phyloP scores from a whole-genome alignment of 2,113 vertebrate genomes.

The Myanophis thanlyinensis region DNA sequence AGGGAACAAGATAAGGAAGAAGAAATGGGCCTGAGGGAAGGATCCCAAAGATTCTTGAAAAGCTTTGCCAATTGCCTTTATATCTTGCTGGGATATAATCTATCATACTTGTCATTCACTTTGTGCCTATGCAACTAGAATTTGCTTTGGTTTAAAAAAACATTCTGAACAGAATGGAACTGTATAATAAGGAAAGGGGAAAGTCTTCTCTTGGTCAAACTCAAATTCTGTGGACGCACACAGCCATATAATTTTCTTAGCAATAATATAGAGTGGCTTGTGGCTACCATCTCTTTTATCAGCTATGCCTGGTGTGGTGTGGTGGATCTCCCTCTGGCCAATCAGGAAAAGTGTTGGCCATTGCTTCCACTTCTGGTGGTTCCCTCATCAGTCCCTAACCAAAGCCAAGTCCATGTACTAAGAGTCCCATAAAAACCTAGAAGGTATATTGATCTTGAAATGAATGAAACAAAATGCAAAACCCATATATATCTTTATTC shows the following conservation, averaged over 20 bases:
- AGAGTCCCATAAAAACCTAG: background rate
- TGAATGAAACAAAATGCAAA: background rate
- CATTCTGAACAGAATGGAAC: background rate
- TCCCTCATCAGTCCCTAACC: background rate
- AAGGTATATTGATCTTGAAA: background rate
- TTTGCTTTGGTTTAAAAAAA: background rate
- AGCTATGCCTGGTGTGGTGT: background rate
- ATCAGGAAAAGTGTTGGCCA: background rate
- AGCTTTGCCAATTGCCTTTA: background rate
- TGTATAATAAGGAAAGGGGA: background rate
- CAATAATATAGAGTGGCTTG: background rate
- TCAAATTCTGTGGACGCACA: background rate
- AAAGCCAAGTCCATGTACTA: background rate
- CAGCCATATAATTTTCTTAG: background rate
- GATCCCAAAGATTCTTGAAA: background rate
- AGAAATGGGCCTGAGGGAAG: background rate
- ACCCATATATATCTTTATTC: background rate
- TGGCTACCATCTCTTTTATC: background rate
- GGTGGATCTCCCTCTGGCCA: background rate
- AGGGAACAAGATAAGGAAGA: constrained; percentile 24
- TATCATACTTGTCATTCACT: background rate
- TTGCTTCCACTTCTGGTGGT: background rate
- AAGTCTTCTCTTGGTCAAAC: background rate
- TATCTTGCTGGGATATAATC: background rate
- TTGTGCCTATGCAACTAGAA: background rate